phyloP scores from a whole-genome alignment of 2,113 vertebrate species.

The Zosterops borbonicus region DNA sequence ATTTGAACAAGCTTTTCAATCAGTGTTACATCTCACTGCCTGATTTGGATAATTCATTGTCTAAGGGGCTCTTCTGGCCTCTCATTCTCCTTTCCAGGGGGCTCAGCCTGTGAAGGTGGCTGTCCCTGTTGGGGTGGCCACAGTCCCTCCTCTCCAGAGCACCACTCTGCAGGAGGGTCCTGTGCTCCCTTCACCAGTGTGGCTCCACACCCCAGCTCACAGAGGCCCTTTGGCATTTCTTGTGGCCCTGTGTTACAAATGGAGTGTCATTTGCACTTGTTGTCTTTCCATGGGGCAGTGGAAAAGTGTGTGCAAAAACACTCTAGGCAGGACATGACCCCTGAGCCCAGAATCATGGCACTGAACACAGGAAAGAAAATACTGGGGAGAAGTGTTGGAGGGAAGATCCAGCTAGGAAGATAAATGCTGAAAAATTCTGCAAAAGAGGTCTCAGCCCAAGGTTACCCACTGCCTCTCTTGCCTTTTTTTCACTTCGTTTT shows the following conservation, averaged over 20 bases:
- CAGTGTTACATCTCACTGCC: conserved; percentile 67
- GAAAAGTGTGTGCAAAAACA: neutral
- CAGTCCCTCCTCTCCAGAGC: neutral
- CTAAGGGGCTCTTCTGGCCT: conserved; percentile 51
- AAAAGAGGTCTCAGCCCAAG: neutral
- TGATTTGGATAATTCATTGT: conserved; percentile 72
- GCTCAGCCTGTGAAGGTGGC: neutral
- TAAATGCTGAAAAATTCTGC: neutral
- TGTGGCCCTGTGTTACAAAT: no score
- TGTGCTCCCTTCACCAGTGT: rapidly evolving
- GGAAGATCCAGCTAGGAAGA: neutral
- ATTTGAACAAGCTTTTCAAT: conserved; percentile 77
- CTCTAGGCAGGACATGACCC: neutral
- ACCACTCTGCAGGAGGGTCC: neutral
- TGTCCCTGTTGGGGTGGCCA: neutral
- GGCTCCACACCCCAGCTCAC: neutral
- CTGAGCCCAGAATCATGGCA: neutral
- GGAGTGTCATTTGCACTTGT: neutral
- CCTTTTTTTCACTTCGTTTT: neutral
- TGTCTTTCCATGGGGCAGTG: neutral
- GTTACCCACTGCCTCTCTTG: neutral
- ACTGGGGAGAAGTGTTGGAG: neutral
- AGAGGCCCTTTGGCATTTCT: neutral
- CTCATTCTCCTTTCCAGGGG: neutral
- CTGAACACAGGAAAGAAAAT: neutral